Conservation (phyloP, 2,113 vertebrate genomes). For the Myotis lucifugus region DNA sequence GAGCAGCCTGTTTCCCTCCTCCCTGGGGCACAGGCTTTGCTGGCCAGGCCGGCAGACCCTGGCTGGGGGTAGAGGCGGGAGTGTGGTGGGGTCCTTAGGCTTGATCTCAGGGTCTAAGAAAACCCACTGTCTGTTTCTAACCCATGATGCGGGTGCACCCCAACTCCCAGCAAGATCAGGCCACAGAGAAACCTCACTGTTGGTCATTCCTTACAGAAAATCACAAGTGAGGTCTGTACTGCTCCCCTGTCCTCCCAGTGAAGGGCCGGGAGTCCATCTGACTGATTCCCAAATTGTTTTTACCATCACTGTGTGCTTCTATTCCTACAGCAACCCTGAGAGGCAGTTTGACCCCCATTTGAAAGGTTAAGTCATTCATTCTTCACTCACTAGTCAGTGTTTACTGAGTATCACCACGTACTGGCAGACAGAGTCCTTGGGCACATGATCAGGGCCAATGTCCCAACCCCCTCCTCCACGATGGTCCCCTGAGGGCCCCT, state of each 20-base stretch:
- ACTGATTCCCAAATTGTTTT: neutral
- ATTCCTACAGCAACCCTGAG: neutral
- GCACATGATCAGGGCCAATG: neutral
- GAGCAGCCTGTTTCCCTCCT: neutral
- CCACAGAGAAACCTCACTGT: neutral
- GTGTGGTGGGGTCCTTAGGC: neutral
- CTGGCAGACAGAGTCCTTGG: neutral
- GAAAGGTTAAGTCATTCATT: neutral
- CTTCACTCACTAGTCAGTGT: neutral
- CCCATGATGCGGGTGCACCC: neutral
- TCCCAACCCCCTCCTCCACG: neutral
- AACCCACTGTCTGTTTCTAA: neutral
- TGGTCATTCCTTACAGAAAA: neutral
- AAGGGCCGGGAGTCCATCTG: neutral
- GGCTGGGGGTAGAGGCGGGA: neutral
- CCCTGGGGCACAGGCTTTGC: neutral
- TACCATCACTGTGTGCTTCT: too few relatives aligned
- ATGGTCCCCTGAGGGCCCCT: neutral
- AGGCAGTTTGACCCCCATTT: neutral
- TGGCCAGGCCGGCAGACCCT: neutral
- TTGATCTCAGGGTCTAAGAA: neutral
- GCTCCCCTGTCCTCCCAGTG: neutral
- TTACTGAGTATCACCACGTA: neutral
- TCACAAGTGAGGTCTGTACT: neutral
- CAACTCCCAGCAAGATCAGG: neutral